Conservation (phyloP, 2,113 vertebrate genomes). For the Okapia johnstoni region DNA sequence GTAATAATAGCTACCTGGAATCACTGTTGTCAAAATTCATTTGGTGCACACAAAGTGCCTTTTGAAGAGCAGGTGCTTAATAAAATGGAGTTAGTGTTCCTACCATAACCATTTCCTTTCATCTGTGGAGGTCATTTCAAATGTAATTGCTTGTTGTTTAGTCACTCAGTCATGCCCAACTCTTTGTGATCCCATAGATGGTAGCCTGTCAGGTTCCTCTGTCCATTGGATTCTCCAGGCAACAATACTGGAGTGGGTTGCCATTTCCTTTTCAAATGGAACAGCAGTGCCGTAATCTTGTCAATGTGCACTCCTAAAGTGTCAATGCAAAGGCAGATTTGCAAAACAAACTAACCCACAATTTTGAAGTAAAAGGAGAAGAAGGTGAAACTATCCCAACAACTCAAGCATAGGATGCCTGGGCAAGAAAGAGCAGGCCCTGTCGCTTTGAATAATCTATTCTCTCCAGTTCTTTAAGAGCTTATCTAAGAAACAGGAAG, state of each 20-base stretch:
- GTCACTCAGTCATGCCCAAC: background rate
- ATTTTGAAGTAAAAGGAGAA: background rate
- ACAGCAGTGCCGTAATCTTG: background rate
- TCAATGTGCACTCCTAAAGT: background rate
- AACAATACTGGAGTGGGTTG: background rate
- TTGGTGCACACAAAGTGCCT: background rate
- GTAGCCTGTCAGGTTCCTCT: background rate
- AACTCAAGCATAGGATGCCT: background rate
- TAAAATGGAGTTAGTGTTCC: background rate
- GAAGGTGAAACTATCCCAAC: background rate
- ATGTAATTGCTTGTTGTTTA: background rate
- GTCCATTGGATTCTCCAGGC: background rate
- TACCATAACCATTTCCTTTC: background rate
- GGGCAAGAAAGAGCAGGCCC: background rate
- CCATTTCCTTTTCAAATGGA: background rate
- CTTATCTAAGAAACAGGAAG: background rate
- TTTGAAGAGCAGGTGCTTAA: background rate
- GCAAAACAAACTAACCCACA: background rate
- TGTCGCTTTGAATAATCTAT: background rate
- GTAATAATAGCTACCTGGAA: background rate
- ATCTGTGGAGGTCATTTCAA: background rate
- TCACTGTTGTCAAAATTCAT: background rate
- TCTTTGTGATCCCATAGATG: background rate
- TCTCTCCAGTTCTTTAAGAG: background rate
- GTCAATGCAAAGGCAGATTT: background rate